Conservation (phyloP, 2,113 vertebrate species). For the Pedetes capensis region DNA sequence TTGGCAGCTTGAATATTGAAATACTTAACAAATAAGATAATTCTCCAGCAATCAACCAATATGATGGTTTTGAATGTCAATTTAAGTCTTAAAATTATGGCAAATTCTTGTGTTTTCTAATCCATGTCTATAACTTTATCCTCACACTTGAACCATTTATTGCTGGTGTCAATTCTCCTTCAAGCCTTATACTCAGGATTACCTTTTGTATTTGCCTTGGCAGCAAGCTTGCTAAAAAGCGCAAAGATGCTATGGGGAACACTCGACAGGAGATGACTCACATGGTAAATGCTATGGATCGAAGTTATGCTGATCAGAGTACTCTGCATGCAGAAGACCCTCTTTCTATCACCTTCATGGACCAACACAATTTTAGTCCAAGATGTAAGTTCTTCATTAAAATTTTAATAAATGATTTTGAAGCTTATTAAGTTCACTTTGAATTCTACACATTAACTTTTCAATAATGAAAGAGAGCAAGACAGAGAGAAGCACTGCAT, state of each 20-base stretch:
- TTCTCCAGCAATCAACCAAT: background rate
- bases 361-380: constrained; percentile 96
- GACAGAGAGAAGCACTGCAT: background rate
- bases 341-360: constrained; percentile 98
- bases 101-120: background rate
- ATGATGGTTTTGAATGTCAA: background rate
- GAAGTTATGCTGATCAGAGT: constrained; percentile 98
- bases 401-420: background rate
- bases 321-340: constrained; percentile 96
- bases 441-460: background rate
- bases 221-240: constrained; percentile 99
- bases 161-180: background rate
- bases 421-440: background rate
- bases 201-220: constrained; percentile 78
- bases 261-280: constrained; percentile 99
- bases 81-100: background rate
- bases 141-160: background rate
- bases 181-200: constrained; percentile 61
- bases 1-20: constrained; percentile 54
- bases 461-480: background rate
- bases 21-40: background rate
- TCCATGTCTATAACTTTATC: background rate
- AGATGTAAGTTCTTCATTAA: constrained; percentile 91
- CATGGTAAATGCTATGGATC: constrained; percentile 99
- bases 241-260: constrained; percentile 96